phyloP scores from a whole-genome alignment of 2,888 invertebrate genomes.

The Sesia apiformis region DNA sequence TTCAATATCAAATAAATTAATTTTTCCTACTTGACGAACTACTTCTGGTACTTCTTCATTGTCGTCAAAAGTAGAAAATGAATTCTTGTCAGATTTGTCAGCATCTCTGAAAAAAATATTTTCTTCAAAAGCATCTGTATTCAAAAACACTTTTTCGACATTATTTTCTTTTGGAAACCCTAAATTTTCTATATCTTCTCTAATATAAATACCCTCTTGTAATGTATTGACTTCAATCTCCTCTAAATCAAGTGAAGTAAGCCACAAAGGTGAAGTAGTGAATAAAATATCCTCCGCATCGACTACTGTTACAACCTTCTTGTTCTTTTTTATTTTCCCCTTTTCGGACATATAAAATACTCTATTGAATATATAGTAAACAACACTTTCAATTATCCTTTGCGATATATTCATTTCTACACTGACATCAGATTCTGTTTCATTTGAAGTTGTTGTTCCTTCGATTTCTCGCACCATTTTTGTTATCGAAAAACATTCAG shows the following conservation, averaged over 20 bases:
- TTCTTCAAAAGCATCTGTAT: not conserved
- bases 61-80: not conserved
- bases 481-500: constrained; percentile 42
- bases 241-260: not conserved
- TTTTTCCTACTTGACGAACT: not conserved
- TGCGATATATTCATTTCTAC: constrained; percentile 26
- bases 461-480: constrained; percentile 46
- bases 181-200: not conserved
- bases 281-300: constrained; percentile 55
- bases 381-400: constrained; percentile 46
- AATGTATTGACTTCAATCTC: not conserved
- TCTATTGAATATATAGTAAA: constrained; percentile 48
- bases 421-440: constrained; percentile 36
- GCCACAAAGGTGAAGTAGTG: constrained; percentile 38
- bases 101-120: not conserved
- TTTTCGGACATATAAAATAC: constrained; percentile 29
- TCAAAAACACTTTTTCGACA: too few relatives aligned
- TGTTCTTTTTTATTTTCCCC: constrained; percentile 13
- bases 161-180: not conserved
- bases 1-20: not conserved
- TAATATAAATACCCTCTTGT: not conserved
- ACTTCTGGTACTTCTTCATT: not conserved
- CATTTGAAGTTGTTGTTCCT: constrained; percentile 26
- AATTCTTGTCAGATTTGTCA: not conserved
- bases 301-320: constrained; percentile 49